phyloP scores from a whole-genome alignment of 2,113 vertebrate genomes.

The Archocentrus centrarchus region DNA sequence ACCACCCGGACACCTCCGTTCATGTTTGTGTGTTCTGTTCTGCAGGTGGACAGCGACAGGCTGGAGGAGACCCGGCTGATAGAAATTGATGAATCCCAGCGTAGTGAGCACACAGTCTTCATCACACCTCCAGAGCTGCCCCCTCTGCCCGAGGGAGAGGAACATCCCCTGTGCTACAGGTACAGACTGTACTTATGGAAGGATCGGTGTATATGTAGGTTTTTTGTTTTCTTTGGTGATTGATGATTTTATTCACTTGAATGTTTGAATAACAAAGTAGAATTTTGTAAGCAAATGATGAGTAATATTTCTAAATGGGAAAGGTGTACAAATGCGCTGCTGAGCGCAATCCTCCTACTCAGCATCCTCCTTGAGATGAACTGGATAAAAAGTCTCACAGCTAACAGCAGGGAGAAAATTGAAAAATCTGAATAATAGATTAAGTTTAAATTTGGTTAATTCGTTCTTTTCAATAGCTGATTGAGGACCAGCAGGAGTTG shows the following conservation, averaged over 20 bases:
- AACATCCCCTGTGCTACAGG: conserved; percentile 92
- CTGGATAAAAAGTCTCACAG: not conserved
- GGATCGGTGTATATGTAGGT: too few relatives aligned
- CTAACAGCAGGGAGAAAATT: conserved; percentile 5
- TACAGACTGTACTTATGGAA: conserved; percentile 54
- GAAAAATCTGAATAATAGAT: not conserved
- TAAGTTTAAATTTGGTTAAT: conserved; percentile 2
- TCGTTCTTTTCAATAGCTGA: not conserved
- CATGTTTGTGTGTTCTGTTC: not conserved
- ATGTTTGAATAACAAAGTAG: not conserved
- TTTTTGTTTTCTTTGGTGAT: not conserved
- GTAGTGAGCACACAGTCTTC: conserved; percentile 97
- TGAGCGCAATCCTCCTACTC: not conserved
- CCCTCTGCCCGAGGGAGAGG: conserved; percentile 89
- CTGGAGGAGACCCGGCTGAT: conserved; percentile 90
- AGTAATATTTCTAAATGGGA: not conserved
- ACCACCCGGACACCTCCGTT: not conserved
- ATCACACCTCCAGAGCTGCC: conserved; percentile 97
- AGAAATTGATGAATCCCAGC: conserved; percentile 94
- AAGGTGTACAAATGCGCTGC: not conserved
- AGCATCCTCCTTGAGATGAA: not conserved
- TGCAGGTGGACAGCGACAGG: conserved; percentile 90
- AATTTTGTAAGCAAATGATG: not conserved
- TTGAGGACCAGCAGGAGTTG: conserved; percentile 24
- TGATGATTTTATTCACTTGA: not conserved